A percentile compares a stretch with the other conserved stretches of the same genome.
Evolutionary conservation across 2,113 vertebrate species (phyloP).

Genomic region (Rhineura floridana): DNA sequence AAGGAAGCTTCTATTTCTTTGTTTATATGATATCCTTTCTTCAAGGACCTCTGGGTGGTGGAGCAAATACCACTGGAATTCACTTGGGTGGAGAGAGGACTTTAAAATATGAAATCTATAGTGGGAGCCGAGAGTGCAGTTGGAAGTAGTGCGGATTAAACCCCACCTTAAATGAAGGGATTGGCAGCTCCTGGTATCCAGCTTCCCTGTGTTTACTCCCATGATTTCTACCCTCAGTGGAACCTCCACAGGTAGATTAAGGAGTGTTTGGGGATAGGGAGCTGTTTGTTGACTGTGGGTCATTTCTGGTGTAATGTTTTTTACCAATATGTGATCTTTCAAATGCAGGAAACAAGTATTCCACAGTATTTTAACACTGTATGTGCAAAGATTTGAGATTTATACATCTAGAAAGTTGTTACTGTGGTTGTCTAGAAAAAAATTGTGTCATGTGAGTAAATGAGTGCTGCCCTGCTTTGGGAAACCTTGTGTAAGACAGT

Average conservation of each 20-base stretch:
- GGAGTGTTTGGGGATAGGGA: not conserved
- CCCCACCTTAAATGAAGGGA: not conserved
- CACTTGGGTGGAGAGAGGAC: no score
- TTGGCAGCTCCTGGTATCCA: not conserved
- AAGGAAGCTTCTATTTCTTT: not conserved
- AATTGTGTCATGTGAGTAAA: not conserved
- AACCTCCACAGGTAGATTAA: not conserved
- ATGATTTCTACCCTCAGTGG: not conserved
- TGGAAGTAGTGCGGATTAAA: not conserved
- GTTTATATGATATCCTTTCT: not conserved
- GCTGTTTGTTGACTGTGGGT: not conserved
- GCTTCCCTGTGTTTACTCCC: not conserved
- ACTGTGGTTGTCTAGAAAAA: not conserved
- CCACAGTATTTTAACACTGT: not conserved
- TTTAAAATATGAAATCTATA: no score
- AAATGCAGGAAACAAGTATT: not conserved
- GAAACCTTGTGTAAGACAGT: not conserved
- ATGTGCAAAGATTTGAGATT: not conserved
- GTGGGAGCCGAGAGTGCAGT: not conserved
- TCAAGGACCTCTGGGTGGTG: not conserved
- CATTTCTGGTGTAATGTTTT: not conserved
- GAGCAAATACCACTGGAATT: not conserved
- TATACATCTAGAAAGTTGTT: constrained; percentile 13
- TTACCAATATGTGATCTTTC: not conserved
- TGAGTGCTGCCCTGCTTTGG: not conserved